phyloP scores from a whole-genome alignment of 2,797 vertebrate genomes.

The Brachymystax lenok region DNA sequence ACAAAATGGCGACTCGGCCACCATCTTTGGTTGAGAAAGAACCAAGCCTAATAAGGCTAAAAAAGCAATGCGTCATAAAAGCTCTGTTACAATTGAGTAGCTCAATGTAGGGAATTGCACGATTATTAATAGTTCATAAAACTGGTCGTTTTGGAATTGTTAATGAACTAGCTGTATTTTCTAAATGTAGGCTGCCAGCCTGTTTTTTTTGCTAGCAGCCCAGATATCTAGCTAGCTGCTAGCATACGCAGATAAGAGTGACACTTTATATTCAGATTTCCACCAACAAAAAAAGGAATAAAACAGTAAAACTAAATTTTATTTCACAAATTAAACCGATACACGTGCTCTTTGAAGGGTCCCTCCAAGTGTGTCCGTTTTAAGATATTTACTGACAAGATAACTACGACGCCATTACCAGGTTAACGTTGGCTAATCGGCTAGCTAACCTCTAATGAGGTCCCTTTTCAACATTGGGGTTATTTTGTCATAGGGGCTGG shows the following conservation, averaged over 20 bases:
- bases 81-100: background rate
- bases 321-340: background rate
- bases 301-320: background rate
- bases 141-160: background rate
- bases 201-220: background rate
- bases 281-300: background rate
- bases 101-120: background rate
- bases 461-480: too few relatives aligned
- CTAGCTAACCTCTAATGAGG: too few relatives aligned
- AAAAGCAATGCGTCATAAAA: too few relatives aligned
- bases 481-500: too few relatives aligned
- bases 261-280: background rate
- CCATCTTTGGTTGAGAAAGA: slow-evolving; percentile 67
- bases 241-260: background rate
- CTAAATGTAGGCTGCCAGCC: background rate
- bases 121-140: background rate
- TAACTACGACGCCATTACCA: too few relatives aligned
- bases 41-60: slow-evolving; percentile 45
- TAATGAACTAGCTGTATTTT: background rate
- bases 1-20: slow-evolving; percentile 72
- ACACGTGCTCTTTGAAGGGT: background rate
- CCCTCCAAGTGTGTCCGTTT: background rate
- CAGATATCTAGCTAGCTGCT: background rate
- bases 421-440: too few relatives aligned
- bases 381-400: too few relatives aligned